Base-by-base conservation (phyloP, 2,888 invertebrate genomes). In the Monoplex corrugatus region DNA sequence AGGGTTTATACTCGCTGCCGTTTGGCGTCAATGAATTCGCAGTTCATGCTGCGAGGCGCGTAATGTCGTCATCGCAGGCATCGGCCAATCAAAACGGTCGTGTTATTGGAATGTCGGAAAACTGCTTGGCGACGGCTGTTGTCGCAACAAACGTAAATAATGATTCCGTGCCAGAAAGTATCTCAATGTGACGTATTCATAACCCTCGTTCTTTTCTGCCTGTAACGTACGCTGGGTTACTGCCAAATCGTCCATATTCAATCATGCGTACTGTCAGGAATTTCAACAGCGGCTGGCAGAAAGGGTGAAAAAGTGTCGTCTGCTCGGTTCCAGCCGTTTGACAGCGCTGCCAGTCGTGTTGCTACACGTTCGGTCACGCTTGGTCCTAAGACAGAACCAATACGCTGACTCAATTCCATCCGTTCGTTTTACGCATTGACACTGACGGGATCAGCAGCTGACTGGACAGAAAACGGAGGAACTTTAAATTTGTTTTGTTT, bases 81-180 rank as follows among this genome's bases (percentile, higher is more conserved):
- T n/a, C 43, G 78, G 40, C 90, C 90, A 90, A 90, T 90, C 86
- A 89, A 32, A 72, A n/a, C 8, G 3, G 32, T 16, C 88, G 88
- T 90, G 78, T 35, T 83, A 82, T 50, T 80, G 35, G 35, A 57
- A 57, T 40, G 86, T 89, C 57, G 89, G 88, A 43, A 57, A 57
- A 50, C 86, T 80, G 87, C 89, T 86, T 88, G 89, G 83, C 80
- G 87, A 90, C 90, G 86, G 80, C 88, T 90, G 90, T 90, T 90
- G 89, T 88, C 87, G 78, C 90, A 86, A 89, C 90, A 88, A 84
- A 45, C 50, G 50, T 57, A 84, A 84, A 84, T 45, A 84, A 84
- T 84, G 84, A 19, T 50, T 82, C 57, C 84, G 84, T 84, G 84
- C 84, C 84, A 84, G 50, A 35, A 84, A 84, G 44, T 84, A 44